Evolutionary conservation across 2,888 invertebrate species (phyloP), one percentile per base, ranked within the genome.

Genomic region (Zhuqinia jingwanae): DNA sequence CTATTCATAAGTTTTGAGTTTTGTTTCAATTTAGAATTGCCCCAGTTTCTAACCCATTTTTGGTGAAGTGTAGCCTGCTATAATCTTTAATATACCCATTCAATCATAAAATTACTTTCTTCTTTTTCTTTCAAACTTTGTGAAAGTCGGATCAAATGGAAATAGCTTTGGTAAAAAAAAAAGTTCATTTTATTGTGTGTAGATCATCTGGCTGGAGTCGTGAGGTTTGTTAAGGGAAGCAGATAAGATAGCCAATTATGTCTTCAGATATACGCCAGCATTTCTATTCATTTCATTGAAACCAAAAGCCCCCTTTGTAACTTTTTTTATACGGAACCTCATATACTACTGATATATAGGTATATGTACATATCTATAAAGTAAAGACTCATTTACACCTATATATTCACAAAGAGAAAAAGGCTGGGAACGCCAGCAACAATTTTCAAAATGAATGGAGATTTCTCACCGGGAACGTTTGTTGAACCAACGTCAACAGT

Each of bases 401-500:
- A n/a, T 47, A 22, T 30, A 36, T 65, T 65, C 65, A 65, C n/a
- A 20, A 36, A 36, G 36, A 10, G 13, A 65, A 15, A 53, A 36
- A 70, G 20, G 65, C 11, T 36, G 36, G 58, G 20, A 50, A 20
- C 27, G 5, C 36, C 65, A 50, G 17, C 45, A 27, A 30, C 42
- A 22, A 53, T n/a, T 13, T 6, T 79, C 50, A 87, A 79, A 68
- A 88, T 88, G 88, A 86, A 79, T 45, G 80, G 83, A 36, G 83
- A 90, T 68, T 92, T 92, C 87, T 90, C 90, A 22, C 92, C 92
- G 8, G 92, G 92, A 84, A 91, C 92, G 63, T 92, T 92, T 45
- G 91, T 91, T 3, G 91, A 91, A 63, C 92, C 92, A 1, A 92
- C 92, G 6, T 91, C 92, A 0, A 92, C 92, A 82, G 92, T 93